These are phyloP conservation scores for Progne subis DNA, from an alignment of 2,113 vertebrate species.

Conservation along the genomic window DNA sequence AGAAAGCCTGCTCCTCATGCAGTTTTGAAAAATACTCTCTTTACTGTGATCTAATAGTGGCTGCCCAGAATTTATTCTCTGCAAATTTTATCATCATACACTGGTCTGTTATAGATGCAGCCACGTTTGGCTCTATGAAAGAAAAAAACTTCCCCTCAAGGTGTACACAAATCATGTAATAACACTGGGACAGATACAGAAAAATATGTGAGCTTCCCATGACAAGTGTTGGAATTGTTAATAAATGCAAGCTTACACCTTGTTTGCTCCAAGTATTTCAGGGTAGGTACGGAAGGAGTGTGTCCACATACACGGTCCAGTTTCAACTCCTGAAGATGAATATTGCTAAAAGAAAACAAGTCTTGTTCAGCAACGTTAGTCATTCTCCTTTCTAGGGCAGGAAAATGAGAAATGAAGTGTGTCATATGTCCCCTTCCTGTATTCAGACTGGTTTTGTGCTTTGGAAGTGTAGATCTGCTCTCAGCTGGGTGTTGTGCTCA, in stretches of 20 bases:
- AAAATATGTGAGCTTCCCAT: background rate
- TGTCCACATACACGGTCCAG: background rate
- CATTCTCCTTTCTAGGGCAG: background rate
- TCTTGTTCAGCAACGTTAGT: background rate
- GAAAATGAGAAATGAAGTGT: conserved; percentile 4
- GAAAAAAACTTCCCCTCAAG: background rate
- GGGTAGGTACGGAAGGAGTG: conserved; percentile 4
- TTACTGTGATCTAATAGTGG: background rate
- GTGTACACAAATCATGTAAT: background rate
- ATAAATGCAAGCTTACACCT: background rate
- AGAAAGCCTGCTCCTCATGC: background rate
- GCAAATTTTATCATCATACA: background rate
- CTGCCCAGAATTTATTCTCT: background rate
- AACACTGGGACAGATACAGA: background rate
- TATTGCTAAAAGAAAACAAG: background rate
- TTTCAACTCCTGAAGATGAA: background rate
- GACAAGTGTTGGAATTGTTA: background rate
- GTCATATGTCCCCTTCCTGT: conserved; percentile 9
- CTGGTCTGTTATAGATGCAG: background rate
- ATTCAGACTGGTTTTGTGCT: conserved; percentile 51
- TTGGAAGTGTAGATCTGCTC: conserved; percentile 21
- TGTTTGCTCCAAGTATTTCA: background rate
- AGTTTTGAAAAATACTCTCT: background rate
- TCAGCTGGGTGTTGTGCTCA: background rate
- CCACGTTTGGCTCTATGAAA: background rate